phyloP scores from a whole-genome alignment of 2,797 vertebrate genomes.

The Moxostoma hubbsi region DNA sequence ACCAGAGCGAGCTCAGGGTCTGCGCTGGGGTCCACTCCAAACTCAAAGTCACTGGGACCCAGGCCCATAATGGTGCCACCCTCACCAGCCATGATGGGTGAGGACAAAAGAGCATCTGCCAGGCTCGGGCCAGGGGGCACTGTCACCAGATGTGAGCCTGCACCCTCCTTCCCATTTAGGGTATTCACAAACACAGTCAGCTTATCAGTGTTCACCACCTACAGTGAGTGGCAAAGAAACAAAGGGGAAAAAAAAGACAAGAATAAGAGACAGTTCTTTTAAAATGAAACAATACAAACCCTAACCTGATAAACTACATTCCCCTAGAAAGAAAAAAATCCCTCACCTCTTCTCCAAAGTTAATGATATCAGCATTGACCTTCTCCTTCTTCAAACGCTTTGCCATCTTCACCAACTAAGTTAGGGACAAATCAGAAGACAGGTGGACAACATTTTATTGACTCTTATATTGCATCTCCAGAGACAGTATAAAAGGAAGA shows the following conservation, averaged over 20 bases:
- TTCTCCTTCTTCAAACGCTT: slow-evolving; percentile 98
- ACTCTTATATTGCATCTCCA: neutral
- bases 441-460: neutral
- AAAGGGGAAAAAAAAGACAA: neutral
- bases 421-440: neutral
- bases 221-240: neutral
- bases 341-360: slow-evolving; percentile 94
- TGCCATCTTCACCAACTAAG: slow-evolving; percentile 92
- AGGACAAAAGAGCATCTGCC: slow-evolving; percentile 93
- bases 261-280: no score
- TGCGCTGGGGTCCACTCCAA: slow-evolving; percentile 93
- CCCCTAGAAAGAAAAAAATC: neutral
- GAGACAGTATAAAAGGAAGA: no score
- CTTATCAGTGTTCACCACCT: slow-evolving; percentile 96
- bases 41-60: slow-evolving; percentile 93
- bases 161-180: slow-evolving; percentile 93
- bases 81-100: slow-evolving; percentile 92
- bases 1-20: slow-evolving; percentile 93
- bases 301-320: neutral
- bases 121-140: slow-evolving; percentile 94
- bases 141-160: slow-evolving; percentile 92
- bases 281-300: no score
- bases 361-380: slow-evolving; percentile 95
- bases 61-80: slow-evolving; percentile 93
- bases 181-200: slow-evolving; percentile 94